Evolutionary conservation across 1,140 invertebrate genomes (phyloP).

Genomic region (Drosophila prosaltans): DNA sequence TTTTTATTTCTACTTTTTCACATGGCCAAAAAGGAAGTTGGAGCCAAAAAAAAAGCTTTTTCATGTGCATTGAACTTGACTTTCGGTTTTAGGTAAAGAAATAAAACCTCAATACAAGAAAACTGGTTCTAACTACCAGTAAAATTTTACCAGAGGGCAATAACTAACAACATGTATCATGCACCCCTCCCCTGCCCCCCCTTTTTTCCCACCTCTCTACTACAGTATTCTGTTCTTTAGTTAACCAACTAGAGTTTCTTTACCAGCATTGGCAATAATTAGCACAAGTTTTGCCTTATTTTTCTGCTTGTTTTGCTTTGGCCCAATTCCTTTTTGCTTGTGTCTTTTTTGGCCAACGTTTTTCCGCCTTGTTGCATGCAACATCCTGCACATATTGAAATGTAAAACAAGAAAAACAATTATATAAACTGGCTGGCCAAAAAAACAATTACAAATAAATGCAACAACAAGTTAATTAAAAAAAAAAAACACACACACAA

Average conservation of each 20-base stretch:
- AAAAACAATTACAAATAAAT: slow-evolving; percentile 41
- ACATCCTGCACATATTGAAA: slow-evolving; percentile 28
- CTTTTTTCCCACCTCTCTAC: not conserved
- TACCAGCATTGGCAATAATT: slow-evolving; percentile 49
- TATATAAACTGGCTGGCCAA: slow-evolving; percentile 58
- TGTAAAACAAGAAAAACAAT: slow-evolving; percentile 48
- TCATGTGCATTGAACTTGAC: slow-evolving; percentile 75
- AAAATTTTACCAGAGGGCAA: slow-evolving; percentile 2
- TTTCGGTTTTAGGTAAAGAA: slow-evolving; percentile 39
- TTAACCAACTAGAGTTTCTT: not conserved
- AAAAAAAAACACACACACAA: not conserved
- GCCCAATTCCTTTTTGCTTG: slow-evolving; percentile 31
- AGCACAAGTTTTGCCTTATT: slow-evolving; percentile 57
- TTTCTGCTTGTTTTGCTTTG: slow-evolving; percentile 22
- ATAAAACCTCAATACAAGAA: slow-evolving; percentile 22
- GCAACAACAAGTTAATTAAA: slow-evolving; percentile 67
- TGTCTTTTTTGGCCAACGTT: slow-evolving; percentile 40
- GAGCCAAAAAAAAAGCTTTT: slow-evolving; percentile 35
- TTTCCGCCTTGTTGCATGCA: slow-evolving; percentile 66
- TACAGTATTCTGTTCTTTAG: not conserved
- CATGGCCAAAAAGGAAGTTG: slow-evolving; percentile 38
- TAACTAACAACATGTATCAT: not conserved
- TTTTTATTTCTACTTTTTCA: slow-evolving; percentile 40
- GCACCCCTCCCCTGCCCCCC: not conserved
- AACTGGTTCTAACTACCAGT: slow-evolving; percentile 41